Percentiles rank a stretch among this genome's conserved stretches.
These are phyloP conservation scores for Sarcophaga variegata DNA, from an alignment of 2,888 invertebrate genomes.

Conservation along the genomic window DNA sequence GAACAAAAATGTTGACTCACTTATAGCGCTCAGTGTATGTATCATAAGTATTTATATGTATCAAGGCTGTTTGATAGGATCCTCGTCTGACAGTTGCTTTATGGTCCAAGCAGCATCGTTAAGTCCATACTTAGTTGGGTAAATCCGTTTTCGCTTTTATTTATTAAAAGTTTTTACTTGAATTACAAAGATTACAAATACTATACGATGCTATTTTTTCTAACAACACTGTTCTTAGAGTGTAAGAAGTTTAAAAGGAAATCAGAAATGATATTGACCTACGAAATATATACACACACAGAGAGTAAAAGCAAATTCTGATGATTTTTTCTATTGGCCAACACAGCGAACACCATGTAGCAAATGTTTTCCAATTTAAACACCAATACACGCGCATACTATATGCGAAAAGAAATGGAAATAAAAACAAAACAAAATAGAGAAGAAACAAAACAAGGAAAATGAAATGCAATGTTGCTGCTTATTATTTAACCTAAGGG, in stretches of 20 bases:
- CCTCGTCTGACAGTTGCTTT: no score
- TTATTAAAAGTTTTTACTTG: no score
- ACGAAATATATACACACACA: conserved; percentile 45
- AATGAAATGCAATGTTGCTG: conserved; percentile 30
- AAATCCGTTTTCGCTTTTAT: no score
- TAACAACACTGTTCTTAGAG: conserved; percentile 10
- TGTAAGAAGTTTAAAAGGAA: conserved; percentile 58
- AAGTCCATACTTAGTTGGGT: no score
- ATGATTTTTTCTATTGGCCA: conserved; percentile 61
- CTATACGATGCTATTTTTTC: conserved; percentile 7
- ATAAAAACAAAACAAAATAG: no score
- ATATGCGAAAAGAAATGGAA: conserved; percentile 34
- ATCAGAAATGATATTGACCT: conserved; percentile 63
- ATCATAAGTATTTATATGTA: no score
- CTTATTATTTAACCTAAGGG: conserved; percentile 59
- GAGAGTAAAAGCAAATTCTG: conserved; percentile 36
- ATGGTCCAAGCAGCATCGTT: no score
- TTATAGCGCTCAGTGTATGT: no score
- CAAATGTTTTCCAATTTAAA: conserved; percentile 51
- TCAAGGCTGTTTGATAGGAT: no score
- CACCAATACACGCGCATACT: conserved; percentile 27
- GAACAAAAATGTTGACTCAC: no score
- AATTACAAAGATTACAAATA: no score
- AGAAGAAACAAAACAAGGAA: conserved; percentile 1
- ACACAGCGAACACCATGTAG: conserved; percentile 13